Evolutionary conservation across 2,888 invertebrate genomes (phyloP), one percentile per base, ranked within the genome.

Genomic region (Tiliacea citrago): DNA sequence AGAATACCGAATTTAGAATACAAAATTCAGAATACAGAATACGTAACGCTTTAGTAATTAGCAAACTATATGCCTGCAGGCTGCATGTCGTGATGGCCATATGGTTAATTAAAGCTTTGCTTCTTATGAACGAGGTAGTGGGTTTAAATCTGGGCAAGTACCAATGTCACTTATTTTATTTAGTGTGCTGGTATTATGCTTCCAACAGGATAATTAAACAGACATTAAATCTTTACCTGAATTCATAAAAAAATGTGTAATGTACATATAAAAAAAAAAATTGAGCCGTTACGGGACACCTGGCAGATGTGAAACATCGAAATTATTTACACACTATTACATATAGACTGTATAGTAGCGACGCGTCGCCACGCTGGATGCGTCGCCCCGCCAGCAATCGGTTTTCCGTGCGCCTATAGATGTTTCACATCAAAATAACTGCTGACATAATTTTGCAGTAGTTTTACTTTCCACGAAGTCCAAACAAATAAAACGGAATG

Each of bases 401-500:
- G n/a, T n/a, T n/a, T n/a, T n/a, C n/a, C n/a, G n/a, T n/a, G n/a
- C n/a, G n/a, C n/a, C n/a, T n/a, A n/a, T n/a, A n/a, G n/a, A n/a
- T n/a, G n/a, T n/a, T n/a, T n/a, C n/a, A n/a, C n/a, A n/a, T n/a
- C n/a, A n/a, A n/a, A n/a, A n/a, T n/a, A n/a, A n/a, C n/a, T n/a
- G n/a, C n/a, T 13, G 4, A 42, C 47, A 18, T 18, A 16, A 18
- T 75, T 63, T 29, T 21, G 18, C 12, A 45, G 5, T 45, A 69
- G 4, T 13, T 39, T 2, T 55, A 68, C 53, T 55, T 75, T 75
- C 60, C 47, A 39, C 42, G 63, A 65, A 74, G 4, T 18, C 16
- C n/a, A 75, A 68, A 66, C 18, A 69, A 68, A 62, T 49, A 4
- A n/a, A 57, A 58, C 61, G 29, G 21, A 58, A 67, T 71, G 67